Evolutionary conservation across 2,888 invertebrate species (phyloP), one percentile per base, ranked within the genome.

Genomic region (Dione juno): DNA sequence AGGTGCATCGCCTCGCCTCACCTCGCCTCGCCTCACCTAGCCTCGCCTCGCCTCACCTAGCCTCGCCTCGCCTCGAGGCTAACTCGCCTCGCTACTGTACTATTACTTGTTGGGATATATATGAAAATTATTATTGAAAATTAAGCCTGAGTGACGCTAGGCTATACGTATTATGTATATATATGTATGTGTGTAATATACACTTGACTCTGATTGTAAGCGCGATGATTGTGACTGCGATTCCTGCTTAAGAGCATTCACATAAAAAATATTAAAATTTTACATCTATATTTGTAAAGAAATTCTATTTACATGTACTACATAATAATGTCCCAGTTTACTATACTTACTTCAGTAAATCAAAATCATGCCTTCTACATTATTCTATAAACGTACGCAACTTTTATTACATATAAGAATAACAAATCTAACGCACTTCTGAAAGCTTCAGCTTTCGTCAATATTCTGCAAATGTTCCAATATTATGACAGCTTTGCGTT

Each of bases 401-500:
- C n/a, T 14, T n/a, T 3, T 14, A 2, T 14, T 28, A 35, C 8
- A n/a, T 14, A 54, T n/a, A n/a, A 9, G 35, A 54, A 9, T 10
- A 37, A 8, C 16, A 57, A 16, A 16, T 37, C 11, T 16, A 57
- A 57, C 16, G 54, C 5, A 16, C 37, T 37, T 37, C 9, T 37
- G 54, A 37, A 59, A 43, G 14, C 40, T 19, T 19, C 19, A 43
- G 28, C 43, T 61, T 43, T 45, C 28, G 45, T 61, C 61, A 28
- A 61, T 61, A 61, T 61, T 45, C 45, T 11, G 28, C 28, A 28
- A 45, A 61, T 61, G 45, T 45, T n/a, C 10, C 45, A 28, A 45
- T 61, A 61, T 45, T n/a, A 61, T 28, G 61, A 28, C 61, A n/a
- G 45, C n/a, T 45, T 14, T 21, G 21, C 59, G 5, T 59, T 45